Evolutionary conservation across 2,888 invertebrate genomes (phyloP).

Genomic region (Tortrix viridana): DNA sequence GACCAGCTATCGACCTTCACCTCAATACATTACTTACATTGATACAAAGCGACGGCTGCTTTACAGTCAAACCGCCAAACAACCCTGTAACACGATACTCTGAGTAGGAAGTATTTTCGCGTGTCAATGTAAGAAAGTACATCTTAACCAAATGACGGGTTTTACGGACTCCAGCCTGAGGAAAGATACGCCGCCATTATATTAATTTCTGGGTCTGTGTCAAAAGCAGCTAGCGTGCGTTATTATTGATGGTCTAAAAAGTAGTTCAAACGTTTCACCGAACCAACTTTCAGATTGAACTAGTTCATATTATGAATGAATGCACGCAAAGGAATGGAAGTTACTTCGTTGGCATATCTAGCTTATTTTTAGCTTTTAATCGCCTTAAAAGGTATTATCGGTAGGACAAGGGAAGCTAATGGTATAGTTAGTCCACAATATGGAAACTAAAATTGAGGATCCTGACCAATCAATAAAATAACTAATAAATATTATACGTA

Average conservation of each 20-base stretch:
- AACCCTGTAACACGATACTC: constrained; percentile 65
- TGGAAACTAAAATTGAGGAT: no score
- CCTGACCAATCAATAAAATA: no score
- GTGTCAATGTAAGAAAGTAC: constrained; percentile 59
- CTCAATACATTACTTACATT: constrained; percentile 34
- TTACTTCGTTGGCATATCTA: constrained; percentile 1
- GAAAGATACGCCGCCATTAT: constrained; percentile 38
- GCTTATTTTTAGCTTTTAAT: not conserved
- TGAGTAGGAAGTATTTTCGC: constrained; percentile 61
- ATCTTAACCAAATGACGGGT: constrained; percentile 53
- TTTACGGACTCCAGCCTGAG: constrained; percentile 55
- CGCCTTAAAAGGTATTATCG: no score
- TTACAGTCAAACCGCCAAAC: constrained; percentile 47
- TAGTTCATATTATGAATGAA: constrained; percentile 13
- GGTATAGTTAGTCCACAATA: no score
- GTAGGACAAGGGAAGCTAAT: no score
- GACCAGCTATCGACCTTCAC: constrained; percentile 31
- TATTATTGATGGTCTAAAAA: constrained; percentile 26
- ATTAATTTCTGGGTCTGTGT: constrained; percentile 15
- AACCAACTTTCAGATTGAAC: constrained; percentile 21
- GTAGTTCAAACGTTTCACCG: constrained; percentile 24
- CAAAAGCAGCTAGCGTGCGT: constrained; percentile 25
- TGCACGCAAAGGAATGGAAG: constrained; percentile 22
- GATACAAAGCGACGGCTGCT: constrained; percentile 24
- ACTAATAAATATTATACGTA: no score